phyloP scores from a whole-genome alignment of 1,140 invertebrate genomes.

The Zaprionus camerounensis region DNA sequence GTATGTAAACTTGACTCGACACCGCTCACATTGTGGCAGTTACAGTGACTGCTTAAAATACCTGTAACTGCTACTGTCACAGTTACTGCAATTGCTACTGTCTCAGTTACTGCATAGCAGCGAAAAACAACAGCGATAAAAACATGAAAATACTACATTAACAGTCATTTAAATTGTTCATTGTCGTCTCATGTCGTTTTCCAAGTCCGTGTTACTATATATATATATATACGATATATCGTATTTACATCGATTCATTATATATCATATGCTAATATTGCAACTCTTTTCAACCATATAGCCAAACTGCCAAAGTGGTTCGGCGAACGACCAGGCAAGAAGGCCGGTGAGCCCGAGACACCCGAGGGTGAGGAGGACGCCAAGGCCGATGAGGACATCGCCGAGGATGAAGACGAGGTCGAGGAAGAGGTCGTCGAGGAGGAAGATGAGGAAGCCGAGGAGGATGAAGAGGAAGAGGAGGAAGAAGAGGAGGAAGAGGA shows the following conservation, averaged over 20 bases:
- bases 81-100: neutral
- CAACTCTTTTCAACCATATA: conserved; percentile 79
- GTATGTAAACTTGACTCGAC: conserved; percentile 86
- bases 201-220: conserved; percentile 18
- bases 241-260: neutral
- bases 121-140: neutral
- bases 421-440: conserved; percentile 90
- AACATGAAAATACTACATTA: conserved; percentile 18
- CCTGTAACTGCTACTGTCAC: neutral
- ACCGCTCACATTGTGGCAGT: neutral
- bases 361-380: conserved; percentile 95
- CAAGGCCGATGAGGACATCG: conserved; percentile 89
- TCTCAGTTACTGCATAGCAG: too few relatives aligned
- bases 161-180: conserved; percentile 50
- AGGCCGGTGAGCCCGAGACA: conserved; percentile 93
- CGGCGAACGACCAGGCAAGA: conserved; percentile 96
- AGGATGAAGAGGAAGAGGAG: conserved; percentile 89
- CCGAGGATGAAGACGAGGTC: conserved; percentile 89
- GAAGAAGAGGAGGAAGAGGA: conserved; percentile 90
- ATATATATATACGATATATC: neutral
- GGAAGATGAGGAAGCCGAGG: conserved; percentile 89
- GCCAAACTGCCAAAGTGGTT: conserved; percentile 97
- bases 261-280: conserved; percentile 13
- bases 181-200: conserved; percentile 60
- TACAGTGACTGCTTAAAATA: neutral